Conservation (phyloP, 2,797 vertebrate genomes). For the Sorex maritimensis region DNA sequence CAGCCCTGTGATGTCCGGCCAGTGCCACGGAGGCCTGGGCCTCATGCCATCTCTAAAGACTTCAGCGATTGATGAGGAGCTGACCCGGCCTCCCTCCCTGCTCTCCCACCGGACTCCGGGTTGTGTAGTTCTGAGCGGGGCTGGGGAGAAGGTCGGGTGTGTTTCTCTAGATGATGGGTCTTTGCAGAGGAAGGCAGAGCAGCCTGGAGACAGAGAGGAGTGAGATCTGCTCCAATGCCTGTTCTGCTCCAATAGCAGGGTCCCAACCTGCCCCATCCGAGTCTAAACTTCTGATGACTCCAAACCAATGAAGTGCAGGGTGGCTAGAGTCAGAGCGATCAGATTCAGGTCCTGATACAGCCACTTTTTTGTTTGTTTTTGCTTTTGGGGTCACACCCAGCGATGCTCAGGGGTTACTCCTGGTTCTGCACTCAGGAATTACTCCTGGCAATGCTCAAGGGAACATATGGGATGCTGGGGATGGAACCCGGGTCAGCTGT, state of each 20-base stretch:
- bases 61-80: background rate
- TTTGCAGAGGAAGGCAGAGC: background rate
- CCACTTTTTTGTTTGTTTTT: background rate
- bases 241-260: too few species aligned
- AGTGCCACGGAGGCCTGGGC: background rate
- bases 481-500: too few species aligned
- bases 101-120: accelerated
- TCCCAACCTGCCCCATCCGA: too few species aligned
- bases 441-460: too few species aligned
- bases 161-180: background rate
- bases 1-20: conserved; percentile 47
- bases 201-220: background rate
- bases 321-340: background rate
- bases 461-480: too few species aligned
- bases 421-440: too few species aligned
- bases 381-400: too few species aligned
- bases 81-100: background rate
- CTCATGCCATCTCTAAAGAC: conserved; percentile 60
- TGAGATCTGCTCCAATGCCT: background rate
- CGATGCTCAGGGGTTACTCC: too few species aligned
- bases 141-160: background rate
- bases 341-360: background rate
- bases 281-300: too few species aligned
- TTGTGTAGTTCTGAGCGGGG: background rate
- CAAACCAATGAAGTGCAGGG: accelerated